Conservation (phyloP, 2,888 invertebrate genomes). For the Callyntrura sp. region DNA sequence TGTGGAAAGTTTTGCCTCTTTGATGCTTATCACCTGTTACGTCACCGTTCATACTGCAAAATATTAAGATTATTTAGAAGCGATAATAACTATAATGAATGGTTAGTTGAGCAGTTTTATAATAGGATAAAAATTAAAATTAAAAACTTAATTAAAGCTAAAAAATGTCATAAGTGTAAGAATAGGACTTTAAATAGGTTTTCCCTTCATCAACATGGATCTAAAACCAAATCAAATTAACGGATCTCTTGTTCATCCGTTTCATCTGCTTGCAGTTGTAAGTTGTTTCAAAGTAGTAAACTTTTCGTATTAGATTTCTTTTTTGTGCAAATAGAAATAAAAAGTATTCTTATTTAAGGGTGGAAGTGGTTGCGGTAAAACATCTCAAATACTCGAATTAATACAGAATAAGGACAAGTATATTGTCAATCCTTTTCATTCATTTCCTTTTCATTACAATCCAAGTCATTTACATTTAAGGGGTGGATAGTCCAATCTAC, state of each 20-base stretch:
- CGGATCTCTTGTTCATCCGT: background rate
- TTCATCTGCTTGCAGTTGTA: background rate
- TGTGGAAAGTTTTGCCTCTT: background rate
- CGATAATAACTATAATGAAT: background rate
- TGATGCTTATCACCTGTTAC: background rate
- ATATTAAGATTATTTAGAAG: background rate
- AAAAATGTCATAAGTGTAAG: too few relatives aligned
- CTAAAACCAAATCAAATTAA: background rate
- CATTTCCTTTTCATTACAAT: too few relatives aligned
- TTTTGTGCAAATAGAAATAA: too few relatives aligned
- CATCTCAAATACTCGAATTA: background rate
- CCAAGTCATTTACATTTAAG: background rate
- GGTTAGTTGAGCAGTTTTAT: background rate
- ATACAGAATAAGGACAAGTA: background rate
- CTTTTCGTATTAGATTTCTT: too few relatives aligned
- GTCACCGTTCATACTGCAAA: background rate
- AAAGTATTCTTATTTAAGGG: too few relatives aligned
- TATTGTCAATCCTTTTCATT: conserved; percentile 7
- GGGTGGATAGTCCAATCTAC: background rate
- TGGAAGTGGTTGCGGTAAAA: background rate
- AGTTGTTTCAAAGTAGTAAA: too few relatives aligned
- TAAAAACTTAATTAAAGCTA: background rate
- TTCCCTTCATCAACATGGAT: too few relatives aligned
- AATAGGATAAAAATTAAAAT: background rate
- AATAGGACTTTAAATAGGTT: too few relatives aligned